A percentile compares a stretch with the other conserved stretches of the same genome.
These are phyloP conservation scores for Halcyon badia DNA, from an alignment of 2,797 vertebrate genomes.

Conservation along the genomic window DNA sequence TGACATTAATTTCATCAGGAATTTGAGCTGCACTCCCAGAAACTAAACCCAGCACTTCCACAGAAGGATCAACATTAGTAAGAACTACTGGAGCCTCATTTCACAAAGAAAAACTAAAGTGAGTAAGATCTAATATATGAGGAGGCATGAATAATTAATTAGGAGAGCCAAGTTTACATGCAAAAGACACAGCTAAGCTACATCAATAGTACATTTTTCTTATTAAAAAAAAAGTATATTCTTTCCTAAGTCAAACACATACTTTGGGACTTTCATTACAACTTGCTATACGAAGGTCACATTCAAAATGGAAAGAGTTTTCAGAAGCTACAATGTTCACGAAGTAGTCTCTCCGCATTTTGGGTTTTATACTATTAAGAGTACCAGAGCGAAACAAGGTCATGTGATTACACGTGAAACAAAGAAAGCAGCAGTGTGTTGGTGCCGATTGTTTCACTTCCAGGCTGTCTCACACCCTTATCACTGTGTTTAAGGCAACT, in stretches of 20 bases:
- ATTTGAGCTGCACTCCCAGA: background rate
- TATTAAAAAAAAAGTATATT: background rate
- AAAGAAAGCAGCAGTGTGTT: background rate
- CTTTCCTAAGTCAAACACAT: background rate
- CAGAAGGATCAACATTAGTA: background rate
- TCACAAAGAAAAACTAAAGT: background rate
- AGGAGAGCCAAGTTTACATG: background rate
- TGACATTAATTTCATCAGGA: background rate
- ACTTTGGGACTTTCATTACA: background rate
- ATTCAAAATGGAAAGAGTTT: background rate
- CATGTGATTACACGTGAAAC: accelerated
- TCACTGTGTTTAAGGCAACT: background rate
- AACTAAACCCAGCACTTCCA: background rate
- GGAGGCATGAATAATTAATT: background rate
- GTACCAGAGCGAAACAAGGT: background rate
- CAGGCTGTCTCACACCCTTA: accelerated
- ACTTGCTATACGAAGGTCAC: background rate
- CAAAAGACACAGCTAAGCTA: background rate
- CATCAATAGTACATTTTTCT: background rate
- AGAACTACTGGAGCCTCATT: background rate
- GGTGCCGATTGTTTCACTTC: background rate
- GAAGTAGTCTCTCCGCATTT: background rate
- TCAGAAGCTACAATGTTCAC: background rate
- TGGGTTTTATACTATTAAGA: background rate
- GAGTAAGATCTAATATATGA: background rate